A percentile compares a stretch with the other conserved stretches of the same genome.
phyloP scores from a whole-genome alignment of 2,888 invertebrate species.

The Flexamia atlantica region DNA sequence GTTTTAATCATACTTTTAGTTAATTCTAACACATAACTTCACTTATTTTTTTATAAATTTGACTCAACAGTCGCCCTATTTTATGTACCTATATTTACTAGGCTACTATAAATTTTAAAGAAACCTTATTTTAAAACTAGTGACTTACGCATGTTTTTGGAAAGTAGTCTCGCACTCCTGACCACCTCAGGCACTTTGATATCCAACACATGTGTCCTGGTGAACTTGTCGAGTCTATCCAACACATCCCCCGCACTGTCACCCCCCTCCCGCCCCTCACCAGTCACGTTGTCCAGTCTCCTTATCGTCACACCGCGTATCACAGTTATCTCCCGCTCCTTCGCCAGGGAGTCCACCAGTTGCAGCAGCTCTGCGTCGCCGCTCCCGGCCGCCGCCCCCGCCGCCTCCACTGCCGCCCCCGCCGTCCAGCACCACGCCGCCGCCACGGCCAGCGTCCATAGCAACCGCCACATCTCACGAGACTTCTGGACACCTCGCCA shows the following conservation, averaged over 20 bases:
- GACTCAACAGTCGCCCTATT: too few relatives aligned
- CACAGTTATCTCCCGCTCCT: conserved; percentile 18
- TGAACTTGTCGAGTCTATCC: conserved; percentile 79
- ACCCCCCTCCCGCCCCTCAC: not conserved
- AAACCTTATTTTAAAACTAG: too few relatives aligned
- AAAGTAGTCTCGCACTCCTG: conserved; percentile 71
- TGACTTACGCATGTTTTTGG: conserved; percentile 74
- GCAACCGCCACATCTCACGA: conserved; percentile 2
- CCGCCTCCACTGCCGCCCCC: not conserved
- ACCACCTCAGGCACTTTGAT: conserved; percentile 81
- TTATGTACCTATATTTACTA: too few relatives aligned
- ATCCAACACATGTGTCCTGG: conserved; percentile 80
- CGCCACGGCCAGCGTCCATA: not conserved
- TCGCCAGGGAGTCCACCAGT: not conserved
- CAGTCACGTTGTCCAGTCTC: conserved; percentile 4
- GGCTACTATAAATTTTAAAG: too few relatives aligned
- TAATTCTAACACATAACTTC: too few relatives aligned
- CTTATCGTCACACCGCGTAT: conserved; percentile 39
- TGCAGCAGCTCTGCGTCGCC: conserved; percentile 4
- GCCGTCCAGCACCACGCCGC: not conserved
- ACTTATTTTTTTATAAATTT: too few relatives aligned
- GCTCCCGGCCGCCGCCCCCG: not conserved
- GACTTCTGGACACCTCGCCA: conserved; percentile 6
- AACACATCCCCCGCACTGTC: conserved; percentile 72
- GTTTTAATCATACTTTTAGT: too few relatives aligned